Evolutionary conservation across 2,888 invertebrate genomes (phyloP).

Genomic region (Rhagonycha lutea): DNA sequence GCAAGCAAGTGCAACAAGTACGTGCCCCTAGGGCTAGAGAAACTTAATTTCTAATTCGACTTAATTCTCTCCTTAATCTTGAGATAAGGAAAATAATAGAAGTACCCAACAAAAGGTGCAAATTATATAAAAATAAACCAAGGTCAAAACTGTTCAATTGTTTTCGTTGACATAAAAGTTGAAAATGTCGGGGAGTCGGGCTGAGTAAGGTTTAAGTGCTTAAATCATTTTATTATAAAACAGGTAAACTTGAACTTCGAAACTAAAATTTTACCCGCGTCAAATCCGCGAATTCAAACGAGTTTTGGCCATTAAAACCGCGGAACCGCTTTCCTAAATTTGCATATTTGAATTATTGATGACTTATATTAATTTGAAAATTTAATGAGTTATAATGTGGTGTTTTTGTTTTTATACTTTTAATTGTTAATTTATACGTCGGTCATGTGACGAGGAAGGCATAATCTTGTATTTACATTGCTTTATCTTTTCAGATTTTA

Average conservation of each 20-base stretch:
- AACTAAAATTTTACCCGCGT: background rate
- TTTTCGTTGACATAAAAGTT: background rate
- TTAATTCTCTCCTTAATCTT: background rate
- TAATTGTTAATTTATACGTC: background rate
- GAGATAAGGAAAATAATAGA: background rate
- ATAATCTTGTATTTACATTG: background rate
- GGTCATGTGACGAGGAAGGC: background rate
- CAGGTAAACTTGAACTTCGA: conserved; percentile 1
- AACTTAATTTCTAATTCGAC: background rate
- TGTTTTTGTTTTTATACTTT: background rate
- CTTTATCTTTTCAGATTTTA: background rate
- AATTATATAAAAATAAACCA: background rate
- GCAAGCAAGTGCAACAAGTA: background rate
- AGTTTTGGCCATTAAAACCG: background rate
- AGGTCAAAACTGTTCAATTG: background rate
- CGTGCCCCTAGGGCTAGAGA: background rate
- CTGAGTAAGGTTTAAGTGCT: background rate
- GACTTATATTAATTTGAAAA: background rate
- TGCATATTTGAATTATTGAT: background rate
- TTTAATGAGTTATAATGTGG: background rate
- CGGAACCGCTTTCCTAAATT: background rate
- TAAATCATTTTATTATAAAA: background rate
- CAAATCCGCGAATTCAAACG: background rate
- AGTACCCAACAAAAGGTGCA: background rate
- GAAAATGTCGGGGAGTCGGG: background rate